phyloP scores from a whole-genome alignment of 2,797 vertebrate genomes.

The Cebuella pygmaea region DNA sequence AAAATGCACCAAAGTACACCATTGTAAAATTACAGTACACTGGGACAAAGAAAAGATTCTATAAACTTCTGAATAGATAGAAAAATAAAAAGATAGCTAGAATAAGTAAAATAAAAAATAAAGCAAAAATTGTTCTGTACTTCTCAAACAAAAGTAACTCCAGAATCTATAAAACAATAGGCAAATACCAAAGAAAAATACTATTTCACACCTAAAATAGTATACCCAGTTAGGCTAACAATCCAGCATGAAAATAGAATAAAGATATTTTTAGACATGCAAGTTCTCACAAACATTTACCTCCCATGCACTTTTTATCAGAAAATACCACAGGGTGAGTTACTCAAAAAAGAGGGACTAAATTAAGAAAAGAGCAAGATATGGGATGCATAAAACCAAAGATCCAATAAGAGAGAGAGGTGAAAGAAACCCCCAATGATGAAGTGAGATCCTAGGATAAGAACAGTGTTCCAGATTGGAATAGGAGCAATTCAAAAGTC shows the following conservation, averaged over 20 bases:
- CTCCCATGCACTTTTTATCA: background rate
- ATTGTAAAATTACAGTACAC: background rate
- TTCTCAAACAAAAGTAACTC: background rate
- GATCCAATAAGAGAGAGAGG: background rate
- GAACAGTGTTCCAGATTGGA: background rate
- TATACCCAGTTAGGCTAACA: background rate
- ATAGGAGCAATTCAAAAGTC: background rate
- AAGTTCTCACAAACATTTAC: background rate
- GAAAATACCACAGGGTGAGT: background rate
- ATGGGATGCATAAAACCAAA: background rate
- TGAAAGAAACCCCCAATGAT: background rate
- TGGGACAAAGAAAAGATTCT: background rate
- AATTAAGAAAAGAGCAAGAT: background rate
- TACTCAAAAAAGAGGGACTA: background rate
- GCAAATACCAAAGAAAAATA: background rate
- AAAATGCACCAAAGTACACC: background rate
- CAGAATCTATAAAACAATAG: background rate
- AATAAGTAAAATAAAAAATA: background rate
- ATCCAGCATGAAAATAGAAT: background rate
- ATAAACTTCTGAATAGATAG: background rate
- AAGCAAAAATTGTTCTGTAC: background rate
- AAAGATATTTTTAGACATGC: background rate
- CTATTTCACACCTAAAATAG: background rate
- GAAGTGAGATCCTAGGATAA: background rate
- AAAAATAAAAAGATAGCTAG: background rate